phyloP scores from a whole-genome alignment of 2,797 vertebrate species.

The Megaceryle alcyon region DNA sequence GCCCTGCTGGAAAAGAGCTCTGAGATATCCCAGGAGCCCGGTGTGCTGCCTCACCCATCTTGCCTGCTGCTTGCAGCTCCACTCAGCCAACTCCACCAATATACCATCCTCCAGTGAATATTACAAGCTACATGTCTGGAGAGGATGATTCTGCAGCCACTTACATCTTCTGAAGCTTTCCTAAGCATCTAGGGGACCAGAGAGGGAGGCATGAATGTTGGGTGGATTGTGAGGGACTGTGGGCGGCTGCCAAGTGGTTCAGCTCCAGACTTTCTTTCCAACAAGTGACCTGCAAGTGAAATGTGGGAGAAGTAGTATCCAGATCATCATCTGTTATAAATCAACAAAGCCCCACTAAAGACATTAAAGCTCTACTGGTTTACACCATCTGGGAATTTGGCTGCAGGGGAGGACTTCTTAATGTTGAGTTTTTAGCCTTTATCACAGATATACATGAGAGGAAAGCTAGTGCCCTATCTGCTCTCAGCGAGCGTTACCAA shows the following conservation, averaged over 20 bases:
- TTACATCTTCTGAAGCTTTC: neutral
- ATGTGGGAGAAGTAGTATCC: constrained; percentile 21
- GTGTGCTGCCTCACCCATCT: neutral
- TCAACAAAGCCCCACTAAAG: constrained; percentile 44
- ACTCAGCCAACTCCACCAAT: neutral
- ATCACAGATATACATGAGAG: constrained; percentile 51
- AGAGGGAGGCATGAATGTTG: accelerated
- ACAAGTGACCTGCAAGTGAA: constrained; percentile 23
- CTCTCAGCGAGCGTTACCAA: constrained; percentile 21
- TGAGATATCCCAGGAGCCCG: neutral
- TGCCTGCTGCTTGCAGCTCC: neutral
- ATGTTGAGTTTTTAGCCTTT: constrained; percentile 39
- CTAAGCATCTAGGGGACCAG: neutral
- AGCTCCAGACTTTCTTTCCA: constrained; percentile 11
- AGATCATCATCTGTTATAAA: constrained; percentile 58
- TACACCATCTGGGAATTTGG: constrained; percentile 57
- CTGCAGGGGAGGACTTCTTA: constrained; percentile 15
- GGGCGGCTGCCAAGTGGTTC: accelerated
- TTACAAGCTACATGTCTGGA: neutral
- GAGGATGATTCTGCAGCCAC: neutral
- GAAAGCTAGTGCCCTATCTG: constrained; percentile 44
- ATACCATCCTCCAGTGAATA: neutral
- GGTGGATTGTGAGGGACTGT: neutral
- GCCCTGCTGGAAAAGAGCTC: neutral
- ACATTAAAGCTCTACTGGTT: constrained; percentile 58